These are phyloP conservation scores for Drosophila niveifrons DNA, from an alignment of 2,888 invertebrate species.

Conservation along the genomic window DNA sequence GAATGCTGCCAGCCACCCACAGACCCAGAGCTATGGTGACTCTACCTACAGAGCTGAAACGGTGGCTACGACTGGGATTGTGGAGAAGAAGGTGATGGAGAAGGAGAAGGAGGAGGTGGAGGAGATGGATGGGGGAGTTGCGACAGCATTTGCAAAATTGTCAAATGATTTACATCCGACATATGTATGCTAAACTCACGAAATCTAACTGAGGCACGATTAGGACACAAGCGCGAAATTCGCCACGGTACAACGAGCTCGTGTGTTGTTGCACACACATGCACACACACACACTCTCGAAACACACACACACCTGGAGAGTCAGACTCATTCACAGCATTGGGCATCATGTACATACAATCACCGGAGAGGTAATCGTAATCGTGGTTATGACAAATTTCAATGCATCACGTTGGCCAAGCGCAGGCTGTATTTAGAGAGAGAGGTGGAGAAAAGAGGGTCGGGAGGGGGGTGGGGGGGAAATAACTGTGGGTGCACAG, in stretches of 20 bases:
- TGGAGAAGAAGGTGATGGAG: neutral
- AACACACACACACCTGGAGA: conserved; percentile 27
- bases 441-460: neutral
- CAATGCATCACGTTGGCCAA: conserved; percentile 50
- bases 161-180: conserved; percentile 84
- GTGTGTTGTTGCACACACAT: conserved; percentile 43
- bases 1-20: conserved; percentile 20
- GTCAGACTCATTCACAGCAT: conserved; percentile 40
- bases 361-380: conserved; percentile 67
- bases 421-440: too few relatives aligned
- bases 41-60: conserved; percentile 6
- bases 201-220: conserved; percentile 83
- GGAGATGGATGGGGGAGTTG: neutral
- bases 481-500: conserved; percentile 44
- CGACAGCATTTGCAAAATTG: conserved; percentile 68
- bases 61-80: conserved; percentile 21
- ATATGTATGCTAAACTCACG: conserved; percentile 83
- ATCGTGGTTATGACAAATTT: conserved; percentile 82
- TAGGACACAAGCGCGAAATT: conserved; percentile 76
- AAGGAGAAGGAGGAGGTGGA: neutral
- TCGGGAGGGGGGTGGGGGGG: neutral
- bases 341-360: conserved; percentile 63
- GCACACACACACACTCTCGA: conserved; percentile 20
- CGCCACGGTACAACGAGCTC: conserved; percentile 68
- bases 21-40: conserved; percentile 1